Evolutionary conservation across 1,140 invertebrate species (phyloP).

Genomic region (Leptonema lineaticorne): DNA sequence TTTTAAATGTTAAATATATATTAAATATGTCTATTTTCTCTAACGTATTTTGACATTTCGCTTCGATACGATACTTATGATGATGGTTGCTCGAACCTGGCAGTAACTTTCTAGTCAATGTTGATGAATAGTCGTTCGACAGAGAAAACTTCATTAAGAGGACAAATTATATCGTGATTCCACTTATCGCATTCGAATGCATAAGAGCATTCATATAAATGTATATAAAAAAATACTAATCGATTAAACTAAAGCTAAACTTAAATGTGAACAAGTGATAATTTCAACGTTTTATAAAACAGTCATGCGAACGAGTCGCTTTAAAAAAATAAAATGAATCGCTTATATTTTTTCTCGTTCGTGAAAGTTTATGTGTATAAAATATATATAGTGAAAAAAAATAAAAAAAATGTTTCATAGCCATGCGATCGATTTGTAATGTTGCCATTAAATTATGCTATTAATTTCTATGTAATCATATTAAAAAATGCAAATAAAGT

Average conservation of each 20-base stretch:
- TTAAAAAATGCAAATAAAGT: background rate
- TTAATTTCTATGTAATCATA: conserved; percentile 2
- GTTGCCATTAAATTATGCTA: conserved; percentile 20
- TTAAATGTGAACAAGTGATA: too few species aligned
- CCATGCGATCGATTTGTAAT: conserved; percentile 19
- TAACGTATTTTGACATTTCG: conserved; percentile 25
- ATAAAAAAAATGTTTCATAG: too few species aligned
- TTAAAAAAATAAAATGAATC: background rate
- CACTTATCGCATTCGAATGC: too few species aligned
- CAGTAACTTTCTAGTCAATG: conserved; percentile 28
- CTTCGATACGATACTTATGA: conserved; percentile 11
- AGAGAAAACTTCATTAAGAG: conserved; percentile 21
- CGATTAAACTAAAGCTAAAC: too few species aligned
- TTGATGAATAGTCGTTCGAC: conserved; percentile 10
- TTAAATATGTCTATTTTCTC: background rate
- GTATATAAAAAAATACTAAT: background rate
- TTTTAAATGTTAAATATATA: background rate
- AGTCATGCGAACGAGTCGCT: background rate
- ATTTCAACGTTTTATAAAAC: background rate
- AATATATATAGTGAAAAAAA: too few species aligned
- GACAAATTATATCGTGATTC: conserved; percentile 1
- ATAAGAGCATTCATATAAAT: background rate
- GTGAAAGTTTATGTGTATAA: conserved; percentile 6
- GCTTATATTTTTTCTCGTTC: background rate
- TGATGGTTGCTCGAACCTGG: conserved; percentile 11